Conservation (phyloP, 2,113 vertebrate genomes). For the Tapirus terrestris region DNA sequence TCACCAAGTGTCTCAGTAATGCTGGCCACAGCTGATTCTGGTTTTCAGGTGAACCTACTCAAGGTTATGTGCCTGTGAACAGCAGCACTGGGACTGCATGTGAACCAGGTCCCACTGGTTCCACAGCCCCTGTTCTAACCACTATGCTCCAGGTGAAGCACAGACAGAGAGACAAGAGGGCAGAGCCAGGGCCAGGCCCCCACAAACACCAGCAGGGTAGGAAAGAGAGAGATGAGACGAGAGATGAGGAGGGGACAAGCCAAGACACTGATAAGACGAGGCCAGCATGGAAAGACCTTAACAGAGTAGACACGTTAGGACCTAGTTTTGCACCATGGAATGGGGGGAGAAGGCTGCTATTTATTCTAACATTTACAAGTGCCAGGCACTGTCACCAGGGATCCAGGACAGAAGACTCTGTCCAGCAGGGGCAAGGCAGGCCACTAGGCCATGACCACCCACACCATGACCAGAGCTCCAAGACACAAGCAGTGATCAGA, state of each 20-base stretch:
- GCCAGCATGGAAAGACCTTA: neutral
- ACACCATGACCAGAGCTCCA: neutral
- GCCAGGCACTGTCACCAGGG: neutral
- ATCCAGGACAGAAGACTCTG: neutral
- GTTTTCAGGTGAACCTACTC: neutral
- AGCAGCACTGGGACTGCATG: neutral
- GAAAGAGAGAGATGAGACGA: neutral
- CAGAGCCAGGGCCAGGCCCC: neutral
- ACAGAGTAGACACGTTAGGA: fast-evolving
- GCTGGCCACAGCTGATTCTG: neutral
- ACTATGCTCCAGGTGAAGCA: neutral
- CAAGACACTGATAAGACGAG: neutral
- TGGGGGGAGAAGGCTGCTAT: too few species aligned
- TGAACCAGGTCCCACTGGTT: fast-evolving
- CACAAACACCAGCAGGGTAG: neutral
- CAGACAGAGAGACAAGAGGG: neutral
- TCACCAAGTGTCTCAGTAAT: neutral
- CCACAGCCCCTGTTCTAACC: neutral
- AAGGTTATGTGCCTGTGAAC: too few species aligned
- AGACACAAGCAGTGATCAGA: neutral
- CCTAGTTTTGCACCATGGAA: fast-evolving
- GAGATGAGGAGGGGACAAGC: neutral
- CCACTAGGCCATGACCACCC: neutral
- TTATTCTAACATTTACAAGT: neutral
- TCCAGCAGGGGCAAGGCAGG: neutral